phyloP scores from a whole-genome alignment of 92 coral and sea anemone genomes.

The Porites divaricata region DNA sequence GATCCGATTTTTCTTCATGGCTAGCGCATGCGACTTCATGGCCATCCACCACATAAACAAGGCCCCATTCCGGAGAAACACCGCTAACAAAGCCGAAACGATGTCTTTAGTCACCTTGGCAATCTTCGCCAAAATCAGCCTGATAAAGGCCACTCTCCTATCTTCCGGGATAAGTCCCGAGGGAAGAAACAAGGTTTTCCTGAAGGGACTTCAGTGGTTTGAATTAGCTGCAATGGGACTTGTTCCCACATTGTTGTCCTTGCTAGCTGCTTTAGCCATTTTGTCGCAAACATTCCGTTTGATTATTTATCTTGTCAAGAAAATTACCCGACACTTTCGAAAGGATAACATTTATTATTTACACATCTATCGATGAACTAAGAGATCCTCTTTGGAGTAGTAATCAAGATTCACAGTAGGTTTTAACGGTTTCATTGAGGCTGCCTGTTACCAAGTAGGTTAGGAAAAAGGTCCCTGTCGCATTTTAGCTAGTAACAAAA shows the following conservation, averaged over 20 bases:
- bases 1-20: slow-evolving; percentile 62
- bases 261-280: slow-evolving; percentile 32
- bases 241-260: slow-evolving; percentile 33
- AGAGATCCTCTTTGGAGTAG: slow-evolving; percentile 1
- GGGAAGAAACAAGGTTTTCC: slow-evolving; percentile 39
- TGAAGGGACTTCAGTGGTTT: slow-evolving; percentile 46
- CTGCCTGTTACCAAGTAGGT: too few species aligned
- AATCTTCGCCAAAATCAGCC: slow-evolving; percentile 59
- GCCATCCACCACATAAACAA: slow-evolving; percentile 56
- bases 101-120: slow-evolving; percentile 50
- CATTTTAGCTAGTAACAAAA: too few species aligned
- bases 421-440: too few species aligned
- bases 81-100: slow-evolving; percentile 57
- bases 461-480: too few species aligned
- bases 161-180: slow-evolving; percentile 53
- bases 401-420: neutral
- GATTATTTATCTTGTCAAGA: neutral
- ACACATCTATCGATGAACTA: neutral
- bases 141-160: slow-evolving; percentile 60
- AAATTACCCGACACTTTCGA: neutral
- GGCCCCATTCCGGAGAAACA: slow-evolving; percentile 61
- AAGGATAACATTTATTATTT: neutral
- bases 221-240: slow-evolving; percentile 45
- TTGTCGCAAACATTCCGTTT: slow-evolving; percentile 54
- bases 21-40: slow-evolving; percentile 43